A percentile compares a stretch with the other conserved stretches of the same genome.
phyloP scores from a whole-genome alignment of 2,888 invertebrate species.

The Biston stratarius region DNA sequence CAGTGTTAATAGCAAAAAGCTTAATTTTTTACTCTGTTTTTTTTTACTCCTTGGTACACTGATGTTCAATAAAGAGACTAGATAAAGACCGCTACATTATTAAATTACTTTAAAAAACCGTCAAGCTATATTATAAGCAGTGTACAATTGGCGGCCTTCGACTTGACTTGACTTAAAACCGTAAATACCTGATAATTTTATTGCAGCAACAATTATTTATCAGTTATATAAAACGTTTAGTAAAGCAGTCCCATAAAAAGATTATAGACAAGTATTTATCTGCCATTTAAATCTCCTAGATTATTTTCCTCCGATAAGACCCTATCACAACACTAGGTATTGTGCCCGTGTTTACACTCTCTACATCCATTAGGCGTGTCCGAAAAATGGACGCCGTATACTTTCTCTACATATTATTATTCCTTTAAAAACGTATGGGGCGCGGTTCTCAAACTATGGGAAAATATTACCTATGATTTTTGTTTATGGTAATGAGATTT shows the following conservation, averaged over 20 bases:
- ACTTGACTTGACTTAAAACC: too few relatives aligned
- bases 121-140: too few relatives aligned
- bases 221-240: background rate
- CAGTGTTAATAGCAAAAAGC: too few relatives aligned
- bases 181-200: too few relatives aligned
- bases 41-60: too few relatives aligned
- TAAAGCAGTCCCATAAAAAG: background rate
- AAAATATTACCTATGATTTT: background rate
- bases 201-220: too few relatives aligned
- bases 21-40: too few relatives aligned
- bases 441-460: conserved; percentile 49
- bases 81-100: too few relatives aligned
- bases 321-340: conserved; percentile 50
- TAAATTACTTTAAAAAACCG: too few relatives aligned
- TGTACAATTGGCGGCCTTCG: too few relatives aligned
- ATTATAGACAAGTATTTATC: conserved; percentile 3
- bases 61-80: too few relatives aligned
- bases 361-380: conserved; percentile 71
- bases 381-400: conserved; percentile 49
- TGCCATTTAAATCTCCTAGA: conserved; percentile 6
- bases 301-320: conserved; percentile 33
- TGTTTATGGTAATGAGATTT: background rate
- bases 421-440: conserved; percentile 59
- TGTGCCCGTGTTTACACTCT: conserved; percentile 69
- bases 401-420: conserved; percentile 53